A percentile compares a stretch with the other conserved stretches of the same genome.
Evolutionary conservation across 2,888 invertebrate genomes (phyloP).

Genomic region (Drosophila eohydei): DNA sequence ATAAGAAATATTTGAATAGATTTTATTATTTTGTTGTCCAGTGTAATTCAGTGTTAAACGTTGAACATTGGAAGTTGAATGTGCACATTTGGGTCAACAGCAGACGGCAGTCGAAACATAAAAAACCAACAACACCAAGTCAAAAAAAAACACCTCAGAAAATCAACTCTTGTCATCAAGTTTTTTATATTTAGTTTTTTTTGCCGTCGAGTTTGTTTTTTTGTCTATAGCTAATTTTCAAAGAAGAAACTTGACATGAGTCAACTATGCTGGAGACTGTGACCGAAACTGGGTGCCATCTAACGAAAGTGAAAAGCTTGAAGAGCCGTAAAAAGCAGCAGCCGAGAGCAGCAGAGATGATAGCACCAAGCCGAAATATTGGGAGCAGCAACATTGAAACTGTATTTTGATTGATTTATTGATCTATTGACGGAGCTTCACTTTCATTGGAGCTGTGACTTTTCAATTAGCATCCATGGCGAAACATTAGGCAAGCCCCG

Average conservation of each 20-base stretch:
- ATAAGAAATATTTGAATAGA: background rate
- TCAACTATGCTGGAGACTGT: constrained; percentile 39
- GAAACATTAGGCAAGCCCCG: constrained; percentile 27
- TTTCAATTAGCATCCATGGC: constrained; percentile 55
- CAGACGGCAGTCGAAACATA: constrained; percentile 41
- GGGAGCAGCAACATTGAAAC: constrained; percentile 27
- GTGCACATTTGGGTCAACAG: constrained; percentile 65
- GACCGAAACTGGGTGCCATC: constrained; percentile 26
- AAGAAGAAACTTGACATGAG: constrained; percentile 37
- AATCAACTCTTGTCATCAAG: constrained; percentile 37
- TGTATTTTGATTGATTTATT: constrained; percentile 27
- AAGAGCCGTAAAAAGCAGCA: constrained; percentile 8
- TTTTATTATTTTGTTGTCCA: constrained; percentile 21
- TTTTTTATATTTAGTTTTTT: constrained; percentile 30
- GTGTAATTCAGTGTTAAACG: constrained; percentile 37
- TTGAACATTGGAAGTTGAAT: constrained; percentile 39
- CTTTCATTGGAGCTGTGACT: constrained; percentile 59
- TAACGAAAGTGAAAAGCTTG: constrained; percentile 53
- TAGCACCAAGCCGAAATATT: constrained; percentile 17
- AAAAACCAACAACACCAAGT: constrained; percentile 14
- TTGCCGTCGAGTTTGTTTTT: constrained; percentile 20
- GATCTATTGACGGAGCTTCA: constrained; percentile 44
- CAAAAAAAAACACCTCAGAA: constrained; percentile 15
- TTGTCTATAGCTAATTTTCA: constrained; percentile 35
- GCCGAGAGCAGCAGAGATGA: background rate